phyloP scores from a whole-genome alignment of 2,888 invertebrate species.

The Ophraella communa region DNA sequence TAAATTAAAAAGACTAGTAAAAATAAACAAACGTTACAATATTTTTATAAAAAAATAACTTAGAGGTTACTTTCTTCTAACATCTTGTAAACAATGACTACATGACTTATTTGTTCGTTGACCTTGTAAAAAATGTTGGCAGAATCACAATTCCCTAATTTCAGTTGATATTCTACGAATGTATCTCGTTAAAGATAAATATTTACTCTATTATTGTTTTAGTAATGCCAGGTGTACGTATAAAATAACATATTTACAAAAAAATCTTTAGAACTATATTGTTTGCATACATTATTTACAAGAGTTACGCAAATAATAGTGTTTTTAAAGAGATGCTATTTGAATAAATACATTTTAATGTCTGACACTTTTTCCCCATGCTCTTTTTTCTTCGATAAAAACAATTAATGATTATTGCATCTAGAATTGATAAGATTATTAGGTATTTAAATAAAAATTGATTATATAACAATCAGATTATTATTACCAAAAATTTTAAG shows the following conservation, averaged over 20 bases:
- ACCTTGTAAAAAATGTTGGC: slow-evolving; percentile 33
- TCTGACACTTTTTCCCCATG: too few relatives aligned
- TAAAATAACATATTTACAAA: not conserved
- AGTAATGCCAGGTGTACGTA: slow-evolving; percentile 20
- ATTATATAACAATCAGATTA: too few relatives aligned
- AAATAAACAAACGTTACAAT: too few relatives aligned
- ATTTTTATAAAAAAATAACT: too few relatives aligned
- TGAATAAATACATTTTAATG: too few relatives aligned
- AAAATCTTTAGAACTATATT: not conserved
- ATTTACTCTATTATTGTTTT: slow-evolving; percentile 25
- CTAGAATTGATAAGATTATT: too few relatives aligned
- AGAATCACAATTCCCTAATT: slow-evolving; percentile 34
- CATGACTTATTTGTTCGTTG: slow-evolving; percentile 31
- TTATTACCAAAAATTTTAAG: too few relatives aligned
- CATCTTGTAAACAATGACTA: not conserved
- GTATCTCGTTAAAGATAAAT: slow-evolving; percentile 22
- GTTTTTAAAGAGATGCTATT: not conserved
- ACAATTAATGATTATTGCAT: too few relatives aligned
- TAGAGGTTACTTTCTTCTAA: not conserved
- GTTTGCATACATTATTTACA: not conserved
- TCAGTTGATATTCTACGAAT: slow-evolving; percentile 28
- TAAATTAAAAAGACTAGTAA: too few relatives aligned
- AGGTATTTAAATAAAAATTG: too few relatives aligned
- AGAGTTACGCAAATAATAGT: not conserved
- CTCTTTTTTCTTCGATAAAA: too few relatives aligned